Base-by-base conservation (phyloP, 2,113 vertebrate species). In the Pipa parva region DNA sequence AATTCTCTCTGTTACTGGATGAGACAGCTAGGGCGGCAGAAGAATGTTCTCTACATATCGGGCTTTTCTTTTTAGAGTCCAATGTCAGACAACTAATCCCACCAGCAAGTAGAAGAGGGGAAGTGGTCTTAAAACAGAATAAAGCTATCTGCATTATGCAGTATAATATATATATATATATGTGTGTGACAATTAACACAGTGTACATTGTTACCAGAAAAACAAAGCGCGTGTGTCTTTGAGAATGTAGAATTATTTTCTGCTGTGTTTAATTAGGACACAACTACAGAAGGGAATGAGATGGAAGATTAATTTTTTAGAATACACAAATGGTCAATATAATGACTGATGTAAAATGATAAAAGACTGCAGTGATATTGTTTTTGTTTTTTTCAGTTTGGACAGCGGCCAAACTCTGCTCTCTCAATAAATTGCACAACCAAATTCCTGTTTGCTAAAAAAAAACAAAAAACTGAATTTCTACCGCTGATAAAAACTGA, bases 201-300 rank as follows among this genome's bases (percentile, higher is more conserved):
- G 54, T 59, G 63, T 72, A 71, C 45, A 63, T 63, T 63, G 69
- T 52, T 66, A 36, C 1, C 63, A 72, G 74, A 49, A 49, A 61
- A 1, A 22, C 20, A 71, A n/a, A n/a, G 39, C 18, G 15, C 46
- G 77, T 63, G n/a, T 0, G 27, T 62, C 7, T 31, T 12, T 46
- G 63, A 62, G 64, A 66, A 77, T 73, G 74, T 67, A 51, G 81
- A 73, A 63, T 66, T 50, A 71, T 81, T 63, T 76, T 78, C 75
- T 76, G 71, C 73, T 76, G 65, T 72, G 67, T 77, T 78, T 78
- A 80, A 84, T 83, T 76, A 78, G 77, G 64, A 78, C 74, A 77
- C 72, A 74, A 80, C 63, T 66, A 49, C 52, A 78, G 78, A 79
- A 79, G 73, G 76, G 54, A 72, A 78, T 70, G 79, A 71, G 70